Base-by-base conservation (phyloP, 2,888 invertebrate genomes). In the Drosophila conformis region DNA sequence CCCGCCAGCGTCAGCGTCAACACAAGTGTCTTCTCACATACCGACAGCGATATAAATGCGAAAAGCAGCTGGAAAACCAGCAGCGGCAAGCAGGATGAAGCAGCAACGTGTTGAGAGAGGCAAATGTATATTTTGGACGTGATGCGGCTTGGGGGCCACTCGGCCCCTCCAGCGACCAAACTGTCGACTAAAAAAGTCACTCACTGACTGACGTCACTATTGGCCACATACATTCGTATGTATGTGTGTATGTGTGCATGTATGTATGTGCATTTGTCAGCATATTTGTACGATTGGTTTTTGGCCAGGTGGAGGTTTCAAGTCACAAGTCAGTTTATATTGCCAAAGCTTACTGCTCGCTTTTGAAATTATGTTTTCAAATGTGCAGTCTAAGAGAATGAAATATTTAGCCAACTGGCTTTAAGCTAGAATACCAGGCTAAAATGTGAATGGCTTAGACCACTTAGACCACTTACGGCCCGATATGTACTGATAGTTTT, bases 121-220 rank as follows among this genome's bases (percentile, higher is more conserved):
- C 82, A 87, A 84, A 89, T 80, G 83, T 82, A 82, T 82, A 80
- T 85, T 83, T 78, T 76, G 88, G 84, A 87, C 87, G 89, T 87
- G 84, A 76, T 76, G 82, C 58, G 83, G 73, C 82, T 65, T 70
- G 62, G 38, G 68, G 66, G 72, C 56, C 67, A 73, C 78, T 68
- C 60, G 69, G 75, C 69, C 77, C 72, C 80, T 75, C 21, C 59
- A 51, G 51, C 36, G 62, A 15, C 38, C 54, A 57, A 60, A 46
- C 60, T 56, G 49, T 59, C 54, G 54, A 60, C 53, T 63, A 57
- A 59, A 70, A 73, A 53, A 66, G 56, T 63, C 75, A 53, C 60
- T 69, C 49, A 60, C 74, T 52, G 62, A 59, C 73, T 69, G 69
- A 73, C 73, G 62, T 62, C 78, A 62, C 38, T 25, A 46, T 46